Base-by-base conservation (phyloP, 2,797 vertebrate genomes). In the Peromyscus nudipes region DNA sequence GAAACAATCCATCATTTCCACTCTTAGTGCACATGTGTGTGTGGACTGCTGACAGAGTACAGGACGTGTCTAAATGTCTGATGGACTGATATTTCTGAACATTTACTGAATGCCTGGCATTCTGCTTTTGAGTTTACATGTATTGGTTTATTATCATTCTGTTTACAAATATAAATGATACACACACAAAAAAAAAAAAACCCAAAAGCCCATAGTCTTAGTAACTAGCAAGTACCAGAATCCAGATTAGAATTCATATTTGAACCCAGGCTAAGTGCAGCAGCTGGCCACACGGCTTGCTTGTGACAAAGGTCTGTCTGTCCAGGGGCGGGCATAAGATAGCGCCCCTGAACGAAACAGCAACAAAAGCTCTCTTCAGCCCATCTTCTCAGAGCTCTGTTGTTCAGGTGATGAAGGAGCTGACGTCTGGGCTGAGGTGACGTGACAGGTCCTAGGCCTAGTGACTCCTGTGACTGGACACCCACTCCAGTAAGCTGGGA, bases 321-420 rank as follows among this genome's bases (percentile, higher is more conserved):
- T 92, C 82, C 23, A 75, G 60, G 90, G 67, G 29, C 92, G 65
- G 83, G 19, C 37, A 71, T 31, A 19, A 11, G 29, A 55, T 4
- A 73, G 21, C n/a, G 10, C 19, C n/a, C 2, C 43, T n/a, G 25
- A 46, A 4, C 16, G 17, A 23, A 3, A 46, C 67, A 57, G 37
- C 75, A 75, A 34, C n/a, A 57, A 19, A 46, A 89, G 23, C 52
- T 89, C 64, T 65, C 11, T 46, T 91, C 34, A 91, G 46, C 2
- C 46, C 9, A 85, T 14, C 60, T 67, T 62, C 60, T 93, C 8
- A 46, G 43, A 40, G 16, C 2, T n/a, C 27, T 46, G 7, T 92
- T 95, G 95, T 82, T 55, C 52, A 90, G 46, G 77, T 31, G 46
- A 87, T n/a, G 31, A 81, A 80, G 29, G 77, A 86, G 82, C 25